Conservation (phyloP, 1,140 invertebrate genomes). For the Drosophila athabasca region DNA sequence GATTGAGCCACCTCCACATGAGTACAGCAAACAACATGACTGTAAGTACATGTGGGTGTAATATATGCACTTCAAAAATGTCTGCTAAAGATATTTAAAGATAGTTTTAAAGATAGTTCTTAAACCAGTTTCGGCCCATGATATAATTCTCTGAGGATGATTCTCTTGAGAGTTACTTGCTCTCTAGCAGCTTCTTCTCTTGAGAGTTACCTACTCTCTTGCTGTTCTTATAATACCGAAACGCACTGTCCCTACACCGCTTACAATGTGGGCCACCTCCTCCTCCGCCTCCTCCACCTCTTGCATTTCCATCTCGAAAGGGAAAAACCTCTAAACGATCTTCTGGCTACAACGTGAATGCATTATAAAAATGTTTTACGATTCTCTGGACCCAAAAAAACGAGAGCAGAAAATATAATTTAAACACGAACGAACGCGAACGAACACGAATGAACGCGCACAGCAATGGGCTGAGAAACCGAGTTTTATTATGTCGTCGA, state of each 20-base stretch:
- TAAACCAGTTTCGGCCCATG: too few relatives aligned
- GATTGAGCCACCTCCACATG: slow-evolving; percentile 71
- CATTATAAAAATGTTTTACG: slow-evolving; percentile 81
- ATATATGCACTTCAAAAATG: too few relatives aligned
- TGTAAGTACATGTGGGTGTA: slow-evolving; percentile 1
- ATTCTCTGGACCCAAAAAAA: slow-evolving; percentile 49
- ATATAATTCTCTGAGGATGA: too few relatives aligned
- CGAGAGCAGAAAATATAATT: slow-evolving; percentile 23
- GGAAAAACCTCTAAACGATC: slow-evolving; percentile 43
- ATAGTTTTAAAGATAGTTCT: too few relatives aligned
- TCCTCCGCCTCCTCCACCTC: too few relatives aligned
- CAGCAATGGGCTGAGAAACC: slow-evolving; percentile 45
- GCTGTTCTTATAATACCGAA: too few relatives aligned
- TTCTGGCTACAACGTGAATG: slow-evolving; percentile 49
- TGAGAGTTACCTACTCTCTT: too few relatives aligned
- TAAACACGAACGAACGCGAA: neutral
- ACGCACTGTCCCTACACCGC: slow-evolving; percentile 3
- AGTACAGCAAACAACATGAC: slow-evolving; percentile 22
- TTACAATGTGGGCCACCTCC: slow-evolving; percentile 18
- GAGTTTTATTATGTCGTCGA: slow-evolving; percentile 75
- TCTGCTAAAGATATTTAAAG: too few relatives aligned
- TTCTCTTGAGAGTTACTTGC: too few relatives aligned
- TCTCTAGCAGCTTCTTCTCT: too few relatives aligned
- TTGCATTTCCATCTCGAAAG: neutral
- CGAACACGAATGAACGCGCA: neutral